Percentiles rank a stretch among this genome's conserved stretches.
Conservation (phyloP, 2,113 vertebrate species). For the Carlito syrichta region DNA sequence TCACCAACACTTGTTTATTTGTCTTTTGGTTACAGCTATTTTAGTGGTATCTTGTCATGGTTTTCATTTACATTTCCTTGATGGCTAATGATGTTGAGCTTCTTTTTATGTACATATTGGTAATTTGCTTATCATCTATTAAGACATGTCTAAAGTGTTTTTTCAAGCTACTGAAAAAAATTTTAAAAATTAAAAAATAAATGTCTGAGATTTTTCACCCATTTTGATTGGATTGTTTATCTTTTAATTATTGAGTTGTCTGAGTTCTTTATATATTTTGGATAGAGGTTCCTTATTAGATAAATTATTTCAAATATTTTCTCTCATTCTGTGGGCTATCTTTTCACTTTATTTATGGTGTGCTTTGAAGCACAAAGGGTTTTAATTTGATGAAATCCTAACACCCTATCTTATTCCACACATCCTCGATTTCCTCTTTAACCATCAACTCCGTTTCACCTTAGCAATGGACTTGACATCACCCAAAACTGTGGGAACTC, state of each 20-base stretch:
- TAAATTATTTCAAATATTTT: slow-evolving; percentile 18
- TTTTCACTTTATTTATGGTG: neutral
- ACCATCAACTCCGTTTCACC: neutral
- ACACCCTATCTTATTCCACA: neutral
- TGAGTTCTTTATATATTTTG: neutral
- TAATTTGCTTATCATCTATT: neutral
- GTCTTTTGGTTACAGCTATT: neutral
- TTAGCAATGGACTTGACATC: neutral
- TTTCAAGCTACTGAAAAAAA: too few species aligned
- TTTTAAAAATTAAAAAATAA: too few species aligned
- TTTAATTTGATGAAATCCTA: slow-evolving; percentile 23
- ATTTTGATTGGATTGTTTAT: neutral
- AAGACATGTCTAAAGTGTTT: neutral
- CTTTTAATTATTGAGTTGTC: slow-evolving; percentile 3
- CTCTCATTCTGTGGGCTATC: neutral
- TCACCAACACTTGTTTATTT: neutral
- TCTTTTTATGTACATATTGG: neutral
- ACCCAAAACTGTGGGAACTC: neutral
- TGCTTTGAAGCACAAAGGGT: neutral
- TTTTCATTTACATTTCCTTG: neutral
- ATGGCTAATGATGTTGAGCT: neutral
- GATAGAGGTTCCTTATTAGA: neutral
- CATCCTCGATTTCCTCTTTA: neutral
- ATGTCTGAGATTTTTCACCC: neutral
- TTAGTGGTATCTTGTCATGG: neutral